Conservation (phyloP, 1,140 invertebrate genomes). For the Patella vulgata region DNA sequence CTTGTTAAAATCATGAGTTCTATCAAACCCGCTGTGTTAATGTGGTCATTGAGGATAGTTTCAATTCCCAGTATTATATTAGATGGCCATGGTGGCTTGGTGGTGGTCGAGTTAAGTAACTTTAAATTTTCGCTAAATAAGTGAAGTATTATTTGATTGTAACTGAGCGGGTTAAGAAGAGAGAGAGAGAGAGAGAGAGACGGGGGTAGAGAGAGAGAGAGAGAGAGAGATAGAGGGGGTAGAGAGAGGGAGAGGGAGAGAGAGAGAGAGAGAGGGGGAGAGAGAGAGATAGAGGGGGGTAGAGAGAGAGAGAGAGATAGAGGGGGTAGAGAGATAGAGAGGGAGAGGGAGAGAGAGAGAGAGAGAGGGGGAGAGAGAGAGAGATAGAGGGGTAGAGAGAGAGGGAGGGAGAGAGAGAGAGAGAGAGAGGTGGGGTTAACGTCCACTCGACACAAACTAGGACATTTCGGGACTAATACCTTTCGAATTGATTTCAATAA, state of each 20-base stretch:
- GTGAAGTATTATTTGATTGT: not conserved
- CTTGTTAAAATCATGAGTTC: not conserved
- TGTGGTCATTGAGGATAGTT: not conserved
- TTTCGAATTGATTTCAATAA: too few species aligned
- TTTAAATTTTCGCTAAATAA: not conserved
- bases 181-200: not conserved
- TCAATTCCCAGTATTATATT: too few species aligned
- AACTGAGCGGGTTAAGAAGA: not conserved
- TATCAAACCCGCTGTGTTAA: not conserved
- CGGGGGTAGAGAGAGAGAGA: not conserved
- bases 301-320: too few species aligned
- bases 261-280: not conserved
- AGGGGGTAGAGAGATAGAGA: constrained; percentile 1
- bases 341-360: constrained; percentile 6
- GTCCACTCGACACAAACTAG: too few species aligned
- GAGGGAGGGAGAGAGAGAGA: constrained; percentile 3
- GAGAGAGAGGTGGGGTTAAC: not conserved
- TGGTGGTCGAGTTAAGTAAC: not conserved
- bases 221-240: not conserved
- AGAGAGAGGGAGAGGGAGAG: not conserved
- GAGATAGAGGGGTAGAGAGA: not conserved
- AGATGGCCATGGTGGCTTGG: not conserved
- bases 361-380: not conserved
- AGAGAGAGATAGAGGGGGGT: not conserved
- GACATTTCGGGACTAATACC: too few species aligned